Evolutionary conservation across 2,113 vertebrate genomes (phyloP), one percentile per base, ranked within the genome.

Genomic region (Nycticorax nycticorax): DNA sequence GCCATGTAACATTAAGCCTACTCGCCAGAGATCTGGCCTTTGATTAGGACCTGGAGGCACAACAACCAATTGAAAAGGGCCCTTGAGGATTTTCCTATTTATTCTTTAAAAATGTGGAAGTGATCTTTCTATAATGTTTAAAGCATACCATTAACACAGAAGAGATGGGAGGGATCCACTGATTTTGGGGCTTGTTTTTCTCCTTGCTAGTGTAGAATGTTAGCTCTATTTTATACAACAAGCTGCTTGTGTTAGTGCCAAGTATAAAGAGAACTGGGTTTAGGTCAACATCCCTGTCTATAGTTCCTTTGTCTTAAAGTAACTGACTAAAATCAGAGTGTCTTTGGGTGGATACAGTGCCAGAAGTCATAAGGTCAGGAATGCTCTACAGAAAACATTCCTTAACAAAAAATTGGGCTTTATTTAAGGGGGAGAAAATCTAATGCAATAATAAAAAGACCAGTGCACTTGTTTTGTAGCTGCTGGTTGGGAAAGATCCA

Each of bases 251-350:
- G 53, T 55, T 72, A 71, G 45, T 80, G 93, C 79, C 91, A 93
- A 93, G 23, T 60, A 39, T 73, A 82, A 89, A 87, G 69, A 79
- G 56, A 82, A 43, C 8, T 66, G 50, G 52, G 71, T 79, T 89
- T 95, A 91, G 60, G 79, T 75, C 77, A 89, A 73, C 74, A 62
- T 64, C 19, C 21, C 41, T 86, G 62, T 94, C 87, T 96, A 6
- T 69, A 62, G 48, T 48, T 82, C 57, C 81, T 96, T 92, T 95
- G 78, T 95, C 52, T 75, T 93, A 52, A 78, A 75, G 64, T 95
- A 85, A 92, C 80, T 89, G 80, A 67, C 56, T 68, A 60, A 95
- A 91, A 93, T 82, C 66, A 94, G 64, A 75, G 59, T 60, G 47
- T 75, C 64, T 92, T 85, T 56, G 27, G 12, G 27, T 79, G 27